These are phyloP conservation scores for Drosophila mercatorum DNA, from an alignment of 2,888 invertebrate species.

Conservation along the genomic window DNA sequence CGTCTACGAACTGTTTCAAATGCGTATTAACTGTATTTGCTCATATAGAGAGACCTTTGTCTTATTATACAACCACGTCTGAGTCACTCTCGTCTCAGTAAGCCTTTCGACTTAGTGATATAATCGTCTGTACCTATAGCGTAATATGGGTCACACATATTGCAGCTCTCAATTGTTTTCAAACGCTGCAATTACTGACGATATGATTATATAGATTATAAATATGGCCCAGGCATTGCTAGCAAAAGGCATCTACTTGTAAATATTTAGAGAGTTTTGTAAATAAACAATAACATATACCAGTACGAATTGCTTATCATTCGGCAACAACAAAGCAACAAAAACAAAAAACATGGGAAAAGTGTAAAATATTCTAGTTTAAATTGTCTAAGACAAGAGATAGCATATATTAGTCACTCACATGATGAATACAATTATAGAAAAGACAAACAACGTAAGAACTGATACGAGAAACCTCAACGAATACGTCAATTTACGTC, in stretches of 20 bases:
- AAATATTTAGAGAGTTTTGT: conserved; percentile 30
- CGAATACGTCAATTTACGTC: background rate
- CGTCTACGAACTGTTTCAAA: conserved; percentile 7
- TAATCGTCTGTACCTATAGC: conserved; percentile 13
- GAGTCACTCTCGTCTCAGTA: conserved; percentile 23
- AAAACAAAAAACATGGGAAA: background rate
- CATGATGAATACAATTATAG: conserved; percentile 1
- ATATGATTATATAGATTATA: conserved; percentile 18
- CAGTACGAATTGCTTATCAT: conserved; percentile 15
- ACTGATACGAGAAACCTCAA: background rate
- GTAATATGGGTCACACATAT: conserved; percentile 49
- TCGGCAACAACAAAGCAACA: background rate
- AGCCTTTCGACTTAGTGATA: conserved; percentile 9
- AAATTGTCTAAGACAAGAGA: background rate
- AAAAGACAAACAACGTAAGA: background rate
- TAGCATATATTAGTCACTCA: conserved; percentile 3
- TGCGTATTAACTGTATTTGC: conserved; percentile 11
- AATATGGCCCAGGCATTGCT: conserved; percentile 10
- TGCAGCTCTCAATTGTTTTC: conserved; percentile 29
- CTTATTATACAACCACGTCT: conserved; percentile 24
- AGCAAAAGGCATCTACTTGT: conserved; percentile 3
- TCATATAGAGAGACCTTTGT: conserved; percentile 11
- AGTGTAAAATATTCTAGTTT: background rate
- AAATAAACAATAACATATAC: conserved; percentile 33
- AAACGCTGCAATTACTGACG: conserved; percentile 20